Percentiles rank a stretch among this genome's conserved stretches.
Conservation (phyloP, 2,888 invertebrate species). For the Lasioglossum morio region DNA sequence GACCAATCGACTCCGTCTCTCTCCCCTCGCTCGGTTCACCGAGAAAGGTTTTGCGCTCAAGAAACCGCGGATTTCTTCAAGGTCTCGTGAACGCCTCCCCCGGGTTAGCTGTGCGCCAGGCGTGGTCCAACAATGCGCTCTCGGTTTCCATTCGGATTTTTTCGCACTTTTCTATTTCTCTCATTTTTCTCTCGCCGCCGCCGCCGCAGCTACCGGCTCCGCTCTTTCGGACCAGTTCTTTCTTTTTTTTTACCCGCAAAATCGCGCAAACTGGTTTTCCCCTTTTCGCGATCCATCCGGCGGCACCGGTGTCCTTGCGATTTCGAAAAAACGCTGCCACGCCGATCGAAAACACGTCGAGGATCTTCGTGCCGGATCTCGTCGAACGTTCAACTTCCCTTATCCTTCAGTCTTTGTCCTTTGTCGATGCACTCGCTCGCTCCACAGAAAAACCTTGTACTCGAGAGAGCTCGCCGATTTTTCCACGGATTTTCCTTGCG, state of each 20-base stretch:
- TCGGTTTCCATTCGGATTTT: conserved; percentile 30
- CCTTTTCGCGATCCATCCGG: not conserved
- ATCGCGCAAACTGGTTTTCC: conserved; percentile 44
- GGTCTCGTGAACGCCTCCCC: conserved; percentile 8
- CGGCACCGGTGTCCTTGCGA: conserved; percentile 15
- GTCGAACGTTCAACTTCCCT: conserved; percentile 1
- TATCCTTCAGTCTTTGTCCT: not conserved
- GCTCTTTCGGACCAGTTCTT: conserved; percentile 11
- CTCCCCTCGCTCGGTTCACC: conserved; percentile 44
- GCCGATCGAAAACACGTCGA: not conserved
- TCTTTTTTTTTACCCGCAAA: not conserved
- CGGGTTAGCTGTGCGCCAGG: conserved; percentile 1
- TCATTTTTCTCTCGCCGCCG: no score
- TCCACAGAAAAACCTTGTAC: not conserved
- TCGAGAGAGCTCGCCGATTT: not conserved
- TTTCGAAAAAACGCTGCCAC: not conserved
- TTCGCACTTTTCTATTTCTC: not conserved
- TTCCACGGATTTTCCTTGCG: not conserved
- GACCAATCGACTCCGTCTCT: conserved; percentile 65
- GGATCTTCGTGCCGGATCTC: not conserved
- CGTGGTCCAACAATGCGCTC: conserved; percentile 33
- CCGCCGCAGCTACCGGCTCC: not conserved
- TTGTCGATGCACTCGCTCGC: not conserved
- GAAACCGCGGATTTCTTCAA: conserved; percentile 40
- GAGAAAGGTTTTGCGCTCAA: conserved; percentile 61